Conservation (phyloP, 2,113 vertebrate genomes). For the Epinephelus lanceolatus region DNA sequence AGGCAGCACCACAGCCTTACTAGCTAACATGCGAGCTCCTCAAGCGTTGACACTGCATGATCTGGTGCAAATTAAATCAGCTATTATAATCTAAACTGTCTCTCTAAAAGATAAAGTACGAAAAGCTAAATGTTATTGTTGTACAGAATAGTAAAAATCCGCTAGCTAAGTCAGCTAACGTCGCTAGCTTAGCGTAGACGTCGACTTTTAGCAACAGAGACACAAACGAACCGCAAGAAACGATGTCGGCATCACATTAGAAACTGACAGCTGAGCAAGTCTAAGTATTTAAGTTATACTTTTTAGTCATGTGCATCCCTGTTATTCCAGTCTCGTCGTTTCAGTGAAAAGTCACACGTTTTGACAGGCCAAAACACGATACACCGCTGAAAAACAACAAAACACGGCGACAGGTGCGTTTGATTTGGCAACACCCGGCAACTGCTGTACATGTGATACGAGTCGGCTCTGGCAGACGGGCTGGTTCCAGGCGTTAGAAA, state of each 20-base stretch:
- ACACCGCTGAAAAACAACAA: constrained; percentile 79
- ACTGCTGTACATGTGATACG: neutral
- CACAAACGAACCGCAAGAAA: neutral
- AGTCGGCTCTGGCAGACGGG: neutral
- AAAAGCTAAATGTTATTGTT: neutral
- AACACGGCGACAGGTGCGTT: constrained; percentile 53
- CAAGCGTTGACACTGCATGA: neutral
- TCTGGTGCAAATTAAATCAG: fast-evolving
- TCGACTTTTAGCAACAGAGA: neutral
- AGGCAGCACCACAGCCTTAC: neutral
- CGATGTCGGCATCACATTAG: neutral
- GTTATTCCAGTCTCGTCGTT: constrained; percentile 35
- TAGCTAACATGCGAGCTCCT: neutral
- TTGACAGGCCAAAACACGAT: constrained; percentile 62
- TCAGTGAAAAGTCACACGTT: constrained; percentile 53
- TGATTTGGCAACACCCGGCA: neutral
- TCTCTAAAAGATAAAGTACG: neutral
- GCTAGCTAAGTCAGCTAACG: constrained; percentile 48
- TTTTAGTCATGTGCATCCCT: constrained; percentile 80
- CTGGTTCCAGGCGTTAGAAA: fast-evolving
- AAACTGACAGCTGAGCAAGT: neutral
- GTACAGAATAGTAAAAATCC: neutral
- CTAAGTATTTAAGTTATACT: constrained; percentile 47
- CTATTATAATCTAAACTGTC: fast-evolving
- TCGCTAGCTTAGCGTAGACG: constrained; percentile 41